Evolutionary conservation across 2,797 vertebrate species (phyloP).

Genomic region (Triplophysa yarkandensis): DNA sequence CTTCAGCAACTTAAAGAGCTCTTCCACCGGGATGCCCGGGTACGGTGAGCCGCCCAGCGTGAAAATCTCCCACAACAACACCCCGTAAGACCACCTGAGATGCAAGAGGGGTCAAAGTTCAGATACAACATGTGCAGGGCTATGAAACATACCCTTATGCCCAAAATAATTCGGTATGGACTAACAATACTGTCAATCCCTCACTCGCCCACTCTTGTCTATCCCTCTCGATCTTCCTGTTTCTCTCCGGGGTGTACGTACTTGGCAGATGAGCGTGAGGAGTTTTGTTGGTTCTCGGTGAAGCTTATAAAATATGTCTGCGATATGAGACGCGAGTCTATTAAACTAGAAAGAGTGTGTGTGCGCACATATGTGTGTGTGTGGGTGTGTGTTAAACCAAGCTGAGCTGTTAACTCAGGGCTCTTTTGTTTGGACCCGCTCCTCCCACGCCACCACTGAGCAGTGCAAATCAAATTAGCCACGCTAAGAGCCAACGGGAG

Average conservation of each 20-base stretch:
- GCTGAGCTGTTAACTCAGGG: conserved; percentile 74
- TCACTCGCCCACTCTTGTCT: conserved; percentile 8
- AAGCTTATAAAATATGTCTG: conserved; percentile 74
- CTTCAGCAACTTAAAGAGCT: conserved; percentile 97
- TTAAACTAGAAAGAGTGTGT: conserved; percentile 46
- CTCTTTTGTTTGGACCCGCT: conserved; percentile 72
- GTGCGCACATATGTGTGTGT: conserved; percentile 52
- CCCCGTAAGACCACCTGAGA: conserved; percentile 96
- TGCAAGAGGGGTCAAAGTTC: conserved; percentile 28
- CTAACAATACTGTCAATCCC: neutral
- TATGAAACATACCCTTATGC: neutral
- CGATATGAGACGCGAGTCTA: conserved; percentile 75
- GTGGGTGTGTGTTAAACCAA: conserved; percentile 75
- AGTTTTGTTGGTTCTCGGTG: conserved; percentile 56
- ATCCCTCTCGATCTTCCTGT: conserved; percentile 35
- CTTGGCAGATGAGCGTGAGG: conserved; percentile 53
- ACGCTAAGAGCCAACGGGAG: conserved; percentile 68
- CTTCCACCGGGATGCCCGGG: conserved; percentile 96
- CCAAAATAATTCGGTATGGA: neutral
- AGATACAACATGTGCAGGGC: conserved; percentile 38
- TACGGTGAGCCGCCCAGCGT: conserved; percentile 96
- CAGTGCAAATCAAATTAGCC: conserved; percentile 84
- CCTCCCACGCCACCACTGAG: conserved; percentile 68
- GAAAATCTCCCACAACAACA: conserved; percentile 98
- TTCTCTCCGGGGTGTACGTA: conserved; percentile 40